phyloP scores from a whole-genome alignment of 2,888 invertebrate genomes.

The Nysson spinosus region DNA sequence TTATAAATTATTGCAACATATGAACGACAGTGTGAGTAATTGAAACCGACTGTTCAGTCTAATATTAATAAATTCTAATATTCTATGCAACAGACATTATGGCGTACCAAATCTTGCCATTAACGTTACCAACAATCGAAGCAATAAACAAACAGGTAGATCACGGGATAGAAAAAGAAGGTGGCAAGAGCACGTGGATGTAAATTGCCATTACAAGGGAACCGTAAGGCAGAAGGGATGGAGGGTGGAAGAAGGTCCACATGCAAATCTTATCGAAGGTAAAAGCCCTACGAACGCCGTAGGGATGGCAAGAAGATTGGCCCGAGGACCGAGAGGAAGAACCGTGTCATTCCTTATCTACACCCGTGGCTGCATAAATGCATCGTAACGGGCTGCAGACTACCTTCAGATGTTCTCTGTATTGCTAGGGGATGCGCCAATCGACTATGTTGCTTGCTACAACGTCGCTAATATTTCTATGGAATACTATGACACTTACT shows the following conservation, averaged over 20 bases:
- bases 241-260: slow-evolving; percentile 21
- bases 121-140: slow-evolving; percentile 29
- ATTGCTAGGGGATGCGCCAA: slow-evolving; percentile 35
- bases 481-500: no score
- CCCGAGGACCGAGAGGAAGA: slow-evolving; percentile 50
- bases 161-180: slow-evolving; percentile 21
- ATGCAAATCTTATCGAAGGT: slow-evolving; percentile 60
- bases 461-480: no score
- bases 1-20: no score
- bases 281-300: slow-evolving; percentile 38
- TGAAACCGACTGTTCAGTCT: no score
- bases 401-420: slow-evolving; percentile 44
- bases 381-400: slow-evolving; percentile 62
- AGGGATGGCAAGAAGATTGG: slow-evolving; percentile 66
- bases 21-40: no score
- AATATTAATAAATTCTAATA: no score
- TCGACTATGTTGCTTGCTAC: slow-evolving; percentile 5
- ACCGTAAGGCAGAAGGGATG: slow-evolving; percentile 17
- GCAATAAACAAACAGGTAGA: slow-evolving; percentile 23
- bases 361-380: slow-evolving; percentile 67
- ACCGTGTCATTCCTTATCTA: slow-evolving; percentile 69
- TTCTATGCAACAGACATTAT: no score
- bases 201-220: slow-evolving; percentile 57
- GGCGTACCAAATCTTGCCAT: no score
- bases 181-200: slow-evolving; percentile 43